Evolutionary conservation across 2,888 invertebrate species (phyloP).

Genomic region (Harmothoe impar): DNA sequence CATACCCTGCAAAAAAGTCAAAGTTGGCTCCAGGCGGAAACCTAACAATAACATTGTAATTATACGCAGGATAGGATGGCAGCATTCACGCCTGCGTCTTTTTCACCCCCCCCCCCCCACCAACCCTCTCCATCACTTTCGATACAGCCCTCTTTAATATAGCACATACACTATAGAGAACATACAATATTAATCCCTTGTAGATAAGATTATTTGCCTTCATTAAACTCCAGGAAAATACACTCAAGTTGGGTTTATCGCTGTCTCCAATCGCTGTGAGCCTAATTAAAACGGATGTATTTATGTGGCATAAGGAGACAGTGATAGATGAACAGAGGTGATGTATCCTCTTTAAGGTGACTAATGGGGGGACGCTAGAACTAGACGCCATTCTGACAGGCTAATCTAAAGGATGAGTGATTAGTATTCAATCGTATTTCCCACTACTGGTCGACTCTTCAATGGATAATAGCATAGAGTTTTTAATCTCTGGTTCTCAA

Average conservation of each 20-base stretch:
- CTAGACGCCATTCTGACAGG: too few relatives aligned
- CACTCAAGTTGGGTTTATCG: not conserved
- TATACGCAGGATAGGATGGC: not conserved
- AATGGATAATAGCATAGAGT: too few relatives aligned
- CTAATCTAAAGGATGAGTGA: too few relatives aligned
- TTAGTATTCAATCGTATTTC: too few relatives aligned
- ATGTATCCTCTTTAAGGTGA: too few relatives aligned
- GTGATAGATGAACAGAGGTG: not conserved
- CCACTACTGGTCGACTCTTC: too few relatives aligned
- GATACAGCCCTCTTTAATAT: not conserved
- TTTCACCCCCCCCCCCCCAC: not conserved
- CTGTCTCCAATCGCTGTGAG: not conserved
- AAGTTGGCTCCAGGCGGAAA: not conserved
- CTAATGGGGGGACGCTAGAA: too few relatives aligned
- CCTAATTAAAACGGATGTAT: not conserved
- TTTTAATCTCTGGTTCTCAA: too few relatives aligned
- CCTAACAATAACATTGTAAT: constrained; percentile 22
- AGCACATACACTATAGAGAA: not conserved
- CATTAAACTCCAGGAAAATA: not conserved
- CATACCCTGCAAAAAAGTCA: not conserved
- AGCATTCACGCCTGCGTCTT: not conserved
- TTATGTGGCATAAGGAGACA: not conserved
- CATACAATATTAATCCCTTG: not conserved
- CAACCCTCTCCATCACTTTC: not conserved
- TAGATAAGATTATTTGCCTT: not conserved